These are phyloP conservation scores for Trinorchestia longiramus DNA, from an alignment of 1,140 invertebrate genomes.

Conservation along the genomic window DNA sequence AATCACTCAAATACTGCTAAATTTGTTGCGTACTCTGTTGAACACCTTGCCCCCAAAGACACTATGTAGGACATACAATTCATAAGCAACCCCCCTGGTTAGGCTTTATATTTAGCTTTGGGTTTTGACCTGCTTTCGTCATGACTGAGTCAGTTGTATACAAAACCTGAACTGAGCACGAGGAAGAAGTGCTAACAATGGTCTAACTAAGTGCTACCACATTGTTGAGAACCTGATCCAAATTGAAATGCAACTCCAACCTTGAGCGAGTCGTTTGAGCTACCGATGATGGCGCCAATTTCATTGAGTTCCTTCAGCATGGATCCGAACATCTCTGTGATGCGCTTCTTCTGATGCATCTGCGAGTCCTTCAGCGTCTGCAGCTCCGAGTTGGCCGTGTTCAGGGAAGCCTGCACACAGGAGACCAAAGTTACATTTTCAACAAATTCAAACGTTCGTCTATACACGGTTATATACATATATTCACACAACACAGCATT, in stretches of 20 bases:
- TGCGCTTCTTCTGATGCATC: constrained; percentile 92
- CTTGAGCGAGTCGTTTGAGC: constrained; percentile 72
- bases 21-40: no score
- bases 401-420: constrained; percentile 57
- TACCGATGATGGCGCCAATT: constrained; percentile 90
- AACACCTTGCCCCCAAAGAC: no score
- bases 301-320: constrained; percentile 94
- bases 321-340: constrained; percentile 94
- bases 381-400: constrained; percentile 79
- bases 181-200: not conserved
- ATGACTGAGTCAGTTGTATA: not conserved
- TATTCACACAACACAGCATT: not conserved
- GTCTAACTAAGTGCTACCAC: not conserved
- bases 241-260: not conserved
- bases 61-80: no score
- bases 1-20: no score
- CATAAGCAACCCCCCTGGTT: no score
- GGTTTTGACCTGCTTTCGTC: no score
- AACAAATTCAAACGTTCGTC: not conserved
- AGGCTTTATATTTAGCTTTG: no score
- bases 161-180: not conserved
- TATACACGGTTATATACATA: not conserved
- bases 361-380: constrained; percentile 92
- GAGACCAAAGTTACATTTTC: not conserved
- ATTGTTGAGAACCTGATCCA: not conserved